These are phyloP conservation scores for Solenopsis invicta DNA, from an alignment of 1,140 invertebrate genomes.

Conservation along the genomic window DNA sequence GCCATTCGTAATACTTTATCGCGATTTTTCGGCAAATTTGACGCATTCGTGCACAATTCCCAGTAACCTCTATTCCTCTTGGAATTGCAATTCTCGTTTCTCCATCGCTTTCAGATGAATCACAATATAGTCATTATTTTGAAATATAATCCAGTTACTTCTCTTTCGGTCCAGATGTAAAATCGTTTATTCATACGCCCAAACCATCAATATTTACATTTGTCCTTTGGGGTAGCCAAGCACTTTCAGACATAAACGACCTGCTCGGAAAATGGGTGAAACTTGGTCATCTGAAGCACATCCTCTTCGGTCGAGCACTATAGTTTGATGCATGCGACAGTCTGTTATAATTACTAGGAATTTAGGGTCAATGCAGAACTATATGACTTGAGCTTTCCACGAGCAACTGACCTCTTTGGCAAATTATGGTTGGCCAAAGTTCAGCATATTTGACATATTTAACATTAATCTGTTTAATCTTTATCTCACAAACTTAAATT, in stretches of 20 bases:
- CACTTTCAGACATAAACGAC: constrained; percentile 37
- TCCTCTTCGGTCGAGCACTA: constrained; percentile 24
- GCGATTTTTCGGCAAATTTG: constrained; percentile 41
- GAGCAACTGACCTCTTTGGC: constrained; percentile 41
- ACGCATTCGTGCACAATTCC: not conserved
- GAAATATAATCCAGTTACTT: constrained; percentile 17
- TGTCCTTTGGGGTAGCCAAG: not conserved
- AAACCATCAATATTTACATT: constrained; percentile 28
- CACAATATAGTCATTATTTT: not conserved
- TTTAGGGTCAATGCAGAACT: constrained; percentile 42
- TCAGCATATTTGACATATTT: not conserved
- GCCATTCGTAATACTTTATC: constrained; percentile 40
- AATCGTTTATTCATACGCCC: constrained; percentile 17
- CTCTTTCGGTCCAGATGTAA: not conserved
- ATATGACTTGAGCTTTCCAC: constrained; percentile 17
- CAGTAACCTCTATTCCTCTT: not conserved
- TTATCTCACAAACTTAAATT: not conserved
- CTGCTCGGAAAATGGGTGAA: constrained; percentile 41
- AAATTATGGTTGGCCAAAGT: constrained; percentile 4
- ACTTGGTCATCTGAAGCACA: constrained; percentile 57
- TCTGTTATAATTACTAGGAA: constrained; percentile 61
- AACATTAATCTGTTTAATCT: not conserved
- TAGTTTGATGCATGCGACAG: constrained; percentile 32
- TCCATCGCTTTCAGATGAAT: not conserved
- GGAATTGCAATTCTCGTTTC: not conserved